Evolutionary conservation across 2,113 vertebrate species (phyloP).

Genomic region (Progne subis): DNA sequence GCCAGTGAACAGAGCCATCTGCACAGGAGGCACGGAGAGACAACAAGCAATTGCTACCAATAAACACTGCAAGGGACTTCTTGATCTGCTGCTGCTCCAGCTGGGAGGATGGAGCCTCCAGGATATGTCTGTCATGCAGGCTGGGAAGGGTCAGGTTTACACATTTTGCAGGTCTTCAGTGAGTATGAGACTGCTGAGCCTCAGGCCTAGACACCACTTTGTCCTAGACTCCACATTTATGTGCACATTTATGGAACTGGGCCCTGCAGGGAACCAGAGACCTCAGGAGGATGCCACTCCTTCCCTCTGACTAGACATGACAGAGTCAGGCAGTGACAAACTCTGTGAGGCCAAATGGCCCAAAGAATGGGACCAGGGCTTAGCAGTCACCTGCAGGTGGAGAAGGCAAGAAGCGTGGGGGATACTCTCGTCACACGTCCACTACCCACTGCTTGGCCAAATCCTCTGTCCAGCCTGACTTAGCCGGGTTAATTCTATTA

Average conservation of each 20-base stretch:
- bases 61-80: background rate
- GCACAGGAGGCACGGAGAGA: background rate
- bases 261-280: background rate
- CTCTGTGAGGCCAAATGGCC: background rate
- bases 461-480: too few relatives aligned
- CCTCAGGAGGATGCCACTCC: background rate
- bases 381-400: background rate
- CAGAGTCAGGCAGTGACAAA: fast-evolving
- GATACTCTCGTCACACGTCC: background rate
- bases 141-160: background rate
- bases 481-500: fast-evolving
- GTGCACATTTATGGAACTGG: background rate
- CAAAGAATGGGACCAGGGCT: background rate
- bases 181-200: background rate
- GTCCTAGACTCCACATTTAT: background rate
- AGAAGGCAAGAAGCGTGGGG: background rate
- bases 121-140: fast-evolving
- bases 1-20: conserved; percentile 70
- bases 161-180: background rate
- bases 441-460: background rate
- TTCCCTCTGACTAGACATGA: background rate
- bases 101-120: background rate
- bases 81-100: fast-evolving
- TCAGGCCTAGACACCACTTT: background rate
- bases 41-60: background rate